Evolutionary conservation across 1,140 invertebrate genomes (phyloP).

Genomic region (Drosophila trapezifrons): DNA sequence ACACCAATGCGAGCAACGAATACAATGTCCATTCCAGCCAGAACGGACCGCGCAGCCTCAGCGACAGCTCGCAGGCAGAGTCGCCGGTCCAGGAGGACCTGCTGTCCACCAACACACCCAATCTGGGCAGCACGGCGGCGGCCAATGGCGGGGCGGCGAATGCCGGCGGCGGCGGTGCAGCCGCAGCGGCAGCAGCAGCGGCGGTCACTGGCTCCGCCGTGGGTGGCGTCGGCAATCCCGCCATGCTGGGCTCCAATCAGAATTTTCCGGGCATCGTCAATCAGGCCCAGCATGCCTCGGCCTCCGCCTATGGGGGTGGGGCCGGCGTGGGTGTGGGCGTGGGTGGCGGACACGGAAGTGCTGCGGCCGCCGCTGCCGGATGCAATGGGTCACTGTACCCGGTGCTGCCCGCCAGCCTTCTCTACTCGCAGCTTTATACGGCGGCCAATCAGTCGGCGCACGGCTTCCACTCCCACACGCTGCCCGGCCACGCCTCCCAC

Average conservation of each 20-base stretch:
- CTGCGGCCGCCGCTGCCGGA: constrained; percentile 64
- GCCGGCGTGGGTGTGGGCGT: constrained; percentile 56
- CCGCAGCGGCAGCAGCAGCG: constrained; percentile 84
- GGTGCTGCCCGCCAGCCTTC: constrained; percentile 90
- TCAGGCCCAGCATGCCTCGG: constrained; percentile 77
- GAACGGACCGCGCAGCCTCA: constrained; percentile 88
- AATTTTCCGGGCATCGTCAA: constrained; percentile 81
- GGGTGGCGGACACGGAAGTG: constrained; percentile 68
- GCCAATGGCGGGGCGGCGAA: constrained; percentile 89
- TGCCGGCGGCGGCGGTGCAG: constrained; percentile 55
- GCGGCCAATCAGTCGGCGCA: constrained; percentile 91
- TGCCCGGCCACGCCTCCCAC: constrained; percentile 85
- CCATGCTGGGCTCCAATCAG: constrained; percentile 74
- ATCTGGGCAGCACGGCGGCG: constrained; percentile 76
- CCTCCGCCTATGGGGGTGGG: constrained; percentile 63
- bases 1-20: constrained; percentile 78
- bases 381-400: constrained; percentile 89
- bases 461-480: constrained; percentile 89
- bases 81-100: constrained; percentile 92
- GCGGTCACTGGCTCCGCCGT: constrained; percentile 86
- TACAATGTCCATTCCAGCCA: constrained; percentile 84
- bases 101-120: constrained; percentile 86
- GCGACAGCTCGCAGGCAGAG: constrained; percentile 92
- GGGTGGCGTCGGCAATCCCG: constrained; percentile 83
- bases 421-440: constrained; percentile 93